phyloP scores from a whole-genome alignment of 2,888 invertebrate species.

The Bellardia bayeri region DNA sequence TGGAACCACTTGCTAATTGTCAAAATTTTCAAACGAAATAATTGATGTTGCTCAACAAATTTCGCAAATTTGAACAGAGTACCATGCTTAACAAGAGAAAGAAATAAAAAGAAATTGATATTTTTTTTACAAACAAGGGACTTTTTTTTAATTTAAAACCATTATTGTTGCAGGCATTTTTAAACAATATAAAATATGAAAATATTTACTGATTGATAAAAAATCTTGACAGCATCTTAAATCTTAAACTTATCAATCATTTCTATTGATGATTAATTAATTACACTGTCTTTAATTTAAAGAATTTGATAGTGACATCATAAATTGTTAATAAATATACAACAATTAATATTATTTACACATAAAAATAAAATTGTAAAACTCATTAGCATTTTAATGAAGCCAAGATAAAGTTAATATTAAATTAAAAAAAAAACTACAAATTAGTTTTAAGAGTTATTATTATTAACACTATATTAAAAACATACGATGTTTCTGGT shows the following conservation, averaged over 20 bases:
- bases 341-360: background rate
- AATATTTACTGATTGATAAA: background rate
- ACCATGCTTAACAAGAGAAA: background rate
- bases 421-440: background rate
- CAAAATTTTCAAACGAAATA: no score
- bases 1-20: no score
- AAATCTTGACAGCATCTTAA: background rate
- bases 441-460: background rate
- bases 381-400: background rate
- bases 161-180: no score
- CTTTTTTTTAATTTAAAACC: no score
- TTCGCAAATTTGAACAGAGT: no score
- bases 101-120: background rate
- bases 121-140: no score
- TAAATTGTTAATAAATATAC: background rate
- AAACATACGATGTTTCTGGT: no score
- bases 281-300: background rate
- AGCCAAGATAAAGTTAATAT: background rate
- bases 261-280: background rate
- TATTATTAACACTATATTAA: no score
- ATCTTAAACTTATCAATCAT: background rate
- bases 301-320: conserved; percentile 1
- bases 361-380: background rate
- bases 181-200: background rate
- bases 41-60: no score